Evolutionary conservation across 2,113 vertebrate species (phyloP).

Genomic region (Microtus pennsylvanicus): DNA sequence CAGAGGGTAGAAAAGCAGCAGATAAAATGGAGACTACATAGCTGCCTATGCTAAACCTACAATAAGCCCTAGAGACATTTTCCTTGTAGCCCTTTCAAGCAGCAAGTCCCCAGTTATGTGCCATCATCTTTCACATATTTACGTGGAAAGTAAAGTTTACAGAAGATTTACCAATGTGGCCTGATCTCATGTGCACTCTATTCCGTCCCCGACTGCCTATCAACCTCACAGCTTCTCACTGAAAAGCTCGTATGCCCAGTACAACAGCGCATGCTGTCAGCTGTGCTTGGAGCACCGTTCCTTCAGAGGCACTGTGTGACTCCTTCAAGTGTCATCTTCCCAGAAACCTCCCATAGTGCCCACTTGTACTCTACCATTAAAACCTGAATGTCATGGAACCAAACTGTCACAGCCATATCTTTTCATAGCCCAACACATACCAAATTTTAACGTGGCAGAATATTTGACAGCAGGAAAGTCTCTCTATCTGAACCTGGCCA

Average conservation of each 20-base stretch:
- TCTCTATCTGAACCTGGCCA: not conserved
- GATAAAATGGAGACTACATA: not conserved
- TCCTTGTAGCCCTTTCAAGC: not conserved
- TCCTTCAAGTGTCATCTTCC: not conserved
- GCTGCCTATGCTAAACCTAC: not conserved
- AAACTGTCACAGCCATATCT: rapidly evolving
- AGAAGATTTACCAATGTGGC: not conserved
- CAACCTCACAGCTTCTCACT: not conserved
- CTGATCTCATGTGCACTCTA: not conserved
- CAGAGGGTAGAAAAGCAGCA: not conserved
- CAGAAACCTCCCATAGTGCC: too few species aligned
- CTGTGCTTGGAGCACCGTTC: rapidly evolving
- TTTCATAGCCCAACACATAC: not conserved
- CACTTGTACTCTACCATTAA: not conserved
- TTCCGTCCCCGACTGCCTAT: rapidly evolving
- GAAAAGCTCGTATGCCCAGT: too few species aligned
- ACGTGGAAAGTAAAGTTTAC: not conserved
- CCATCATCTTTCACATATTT: not conserved
- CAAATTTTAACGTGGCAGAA: not conserved
- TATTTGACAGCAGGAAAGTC: rapidly evolving
- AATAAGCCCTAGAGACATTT: not conserved
- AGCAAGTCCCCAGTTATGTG: not conserved
- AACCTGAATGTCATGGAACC: rapidly evolving
- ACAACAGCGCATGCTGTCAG: not conserved
- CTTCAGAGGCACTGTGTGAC: not conserved